Base-by-base conservation (phyloP, 1,140 invertebrate species). In the Ceratitis capitata region DNA sequence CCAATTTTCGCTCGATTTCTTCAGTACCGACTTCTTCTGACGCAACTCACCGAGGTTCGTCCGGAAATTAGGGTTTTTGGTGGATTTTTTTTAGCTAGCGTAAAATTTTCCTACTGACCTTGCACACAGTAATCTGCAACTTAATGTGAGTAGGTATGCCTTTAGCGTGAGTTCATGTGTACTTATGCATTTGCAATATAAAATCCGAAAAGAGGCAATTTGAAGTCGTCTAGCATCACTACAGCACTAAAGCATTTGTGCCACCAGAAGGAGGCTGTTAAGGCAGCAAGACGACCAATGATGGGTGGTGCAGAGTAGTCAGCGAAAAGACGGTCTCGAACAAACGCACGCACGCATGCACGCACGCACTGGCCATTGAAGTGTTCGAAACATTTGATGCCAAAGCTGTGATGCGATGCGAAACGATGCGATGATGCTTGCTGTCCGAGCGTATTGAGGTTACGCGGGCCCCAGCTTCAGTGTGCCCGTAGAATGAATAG, bases 361-460 rank as follows among this genome's bases (percentile, higher is more conserved):
- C 35, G 39, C 39, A 78, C 35, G 39, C 69, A 78, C 39, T 45
- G 69, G 69, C 19, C 69, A 78, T 78, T 78, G 69, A 47, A 69
- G 64, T 19, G 35, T 69, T 69, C 2, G 19, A 69, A 78, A 35
- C 69, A 78, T 78, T 78, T 45, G 39, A 47, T 78, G 69, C 56
- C 29, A 26, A 19, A 61, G 56, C 56, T 5, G 5, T 61, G 56
- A 7, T 16, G 56, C 56, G 23, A 9, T 61, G 56, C n/a, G n/a
- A 26, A 61, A 4, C 56, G 56, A 14, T 56, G 51, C 12, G 5
- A 19, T n/a, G 51, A 26, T 61, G 56, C 7, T n/a, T 19, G 56
- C 69, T 78, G 69, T 45, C 69, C 69, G 26, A 78, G 45, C 69
- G 69, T 12, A 78, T 78, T 78, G 69, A 78, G 39, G 69, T 78